Conservation (phyloP, 2,113 vertebrate genomes). For the Centropus bengalensis region DNA sequence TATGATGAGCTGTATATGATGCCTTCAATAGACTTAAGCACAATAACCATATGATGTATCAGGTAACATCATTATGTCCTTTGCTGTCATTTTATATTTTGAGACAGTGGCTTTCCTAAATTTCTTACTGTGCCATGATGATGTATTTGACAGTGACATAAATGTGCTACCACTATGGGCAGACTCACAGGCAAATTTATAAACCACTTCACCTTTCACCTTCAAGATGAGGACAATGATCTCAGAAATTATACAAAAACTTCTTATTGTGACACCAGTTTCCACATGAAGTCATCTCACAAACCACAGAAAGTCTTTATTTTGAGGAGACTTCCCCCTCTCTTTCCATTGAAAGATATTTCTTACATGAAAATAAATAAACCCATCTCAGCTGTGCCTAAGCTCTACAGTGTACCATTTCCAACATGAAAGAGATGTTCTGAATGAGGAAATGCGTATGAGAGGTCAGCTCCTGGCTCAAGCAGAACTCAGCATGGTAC, state of each 20-base stretch:
- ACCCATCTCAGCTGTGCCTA: background rate
- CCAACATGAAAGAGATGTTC: background rate
- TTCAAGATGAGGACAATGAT: background rate
- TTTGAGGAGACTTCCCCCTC: background rate
- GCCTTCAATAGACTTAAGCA: background rate
- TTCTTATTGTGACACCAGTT: background rate
- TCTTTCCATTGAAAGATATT: background rate
- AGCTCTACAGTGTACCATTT: background rate
- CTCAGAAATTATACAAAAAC: slow-evolving; percentile 1
- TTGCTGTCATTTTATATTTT: slow-evolving; percentile 42
- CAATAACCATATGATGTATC: background rate
- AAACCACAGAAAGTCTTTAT: background rate
- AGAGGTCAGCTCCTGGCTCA: background rate
- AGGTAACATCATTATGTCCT: background rate
- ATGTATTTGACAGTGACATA: slow-evolving; percentile 23
- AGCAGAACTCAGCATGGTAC: background rate
- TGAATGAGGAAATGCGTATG: background rate
- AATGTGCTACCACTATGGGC: background rate
- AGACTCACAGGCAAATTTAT: slow-evolving; percentile 7
- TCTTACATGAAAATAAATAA: background rate
- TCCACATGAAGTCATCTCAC: background rate
- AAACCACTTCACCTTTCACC: slow-evolving; percentile 5
- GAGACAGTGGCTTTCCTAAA: background rate
- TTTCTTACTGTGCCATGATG: slow-evolving; percentile 5
- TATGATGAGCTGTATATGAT: background rate